Evolutionary conservation across 2,888 invertebrate genomes (phyloP).

Genomic region (Xestia ashworthii): DNA sequence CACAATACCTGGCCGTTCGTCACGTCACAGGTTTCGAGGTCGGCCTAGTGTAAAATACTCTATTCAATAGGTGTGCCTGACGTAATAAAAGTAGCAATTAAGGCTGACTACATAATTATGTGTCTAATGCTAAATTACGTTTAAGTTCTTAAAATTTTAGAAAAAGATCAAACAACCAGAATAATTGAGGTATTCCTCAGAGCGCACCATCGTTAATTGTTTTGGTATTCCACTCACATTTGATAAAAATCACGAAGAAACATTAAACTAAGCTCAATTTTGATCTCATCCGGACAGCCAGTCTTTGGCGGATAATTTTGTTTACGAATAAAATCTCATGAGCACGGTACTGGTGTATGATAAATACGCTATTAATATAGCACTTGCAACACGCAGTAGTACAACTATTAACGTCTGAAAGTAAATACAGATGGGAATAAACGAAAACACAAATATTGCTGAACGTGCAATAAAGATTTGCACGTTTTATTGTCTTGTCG

Average conservation of each 20-base stretch:
- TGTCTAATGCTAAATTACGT: background rate
- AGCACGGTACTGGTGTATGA: conserved; percentile 21
- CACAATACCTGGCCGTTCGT: conserved; percentile 78
- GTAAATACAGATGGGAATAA: conserved; percentile 50
- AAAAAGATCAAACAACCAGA: background rate
- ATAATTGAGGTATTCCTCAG: no score
- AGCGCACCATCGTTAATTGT: background rate
- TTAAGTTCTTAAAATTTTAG: background rate
- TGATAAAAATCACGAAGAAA: background rate
- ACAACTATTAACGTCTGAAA: conserved; percentile 39
- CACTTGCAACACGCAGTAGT: conserved; percentile 41
- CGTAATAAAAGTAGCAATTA: conserved; percentile 23
- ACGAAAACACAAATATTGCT: conserved; percentile 33
- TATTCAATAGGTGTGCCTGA: conserved; percentile 44
- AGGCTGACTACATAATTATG: conserved; percentile 3
- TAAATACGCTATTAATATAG: conserved; percentile 50
- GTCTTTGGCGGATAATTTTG: conserved; percentile 26
- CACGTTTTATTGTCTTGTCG: conserved; percentile 46
- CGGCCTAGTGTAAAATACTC: conserved; percentile 60
- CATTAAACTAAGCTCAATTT: background rate
- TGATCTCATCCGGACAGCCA: background rate
- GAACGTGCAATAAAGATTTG: conserved; percentile 41
- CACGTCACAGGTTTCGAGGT: conserved; percentile 80
- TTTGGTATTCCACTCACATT: background rate
- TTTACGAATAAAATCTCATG: conserved; percentile 42